Evolutionary conservation across 2,888 invertebrate genomes (phyloP).

Genomic region (Microchrysa polita): DNA sequence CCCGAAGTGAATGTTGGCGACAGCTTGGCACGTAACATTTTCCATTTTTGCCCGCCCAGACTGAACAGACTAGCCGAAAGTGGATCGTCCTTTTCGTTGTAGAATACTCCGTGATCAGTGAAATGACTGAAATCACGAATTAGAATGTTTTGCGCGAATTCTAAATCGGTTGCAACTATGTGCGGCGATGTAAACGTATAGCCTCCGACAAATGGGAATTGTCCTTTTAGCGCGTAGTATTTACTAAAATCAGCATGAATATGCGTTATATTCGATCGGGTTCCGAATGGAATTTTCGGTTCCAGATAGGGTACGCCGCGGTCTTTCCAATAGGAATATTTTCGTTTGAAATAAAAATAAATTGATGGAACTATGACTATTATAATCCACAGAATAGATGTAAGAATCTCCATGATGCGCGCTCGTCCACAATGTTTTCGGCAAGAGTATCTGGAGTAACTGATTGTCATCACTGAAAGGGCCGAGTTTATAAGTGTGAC

Average conservation of each 20-base stretch:
- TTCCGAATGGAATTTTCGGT: slow-evolving; percentile 54
- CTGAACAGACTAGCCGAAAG: slow-evolving; percentile 62
- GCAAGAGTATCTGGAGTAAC: too few species aligned
- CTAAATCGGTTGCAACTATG: slow-evolving; percentile 57
- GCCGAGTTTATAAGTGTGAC: too few species aligned
- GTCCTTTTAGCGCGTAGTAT: not conserved
- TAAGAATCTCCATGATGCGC: not conserved
- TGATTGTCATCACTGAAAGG: too few species aligned
- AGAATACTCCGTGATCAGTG: slow-evolving; percentile 57
- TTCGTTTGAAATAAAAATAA: slow-evolving; percentile 17
- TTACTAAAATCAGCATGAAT: slow-evolving; percentile 11
- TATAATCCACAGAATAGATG: slow-evolving; percentile 2
- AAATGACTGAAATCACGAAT: slow-evolving; percentile 53
- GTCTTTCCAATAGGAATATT: not conserved
- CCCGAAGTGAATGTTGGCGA: slow-evolving; percentile 32
- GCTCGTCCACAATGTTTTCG: too few species aligned
- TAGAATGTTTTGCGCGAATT: slow-evolving; percentile 58
- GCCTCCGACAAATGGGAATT: slow-evolving; percentile 58
- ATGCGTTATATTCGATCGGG: slow-evolving; percentile 19
- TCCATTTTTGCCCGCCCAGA: slow-evolving; percentile 63
- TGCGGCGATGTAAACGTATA: slow-evolving; percentile 58
- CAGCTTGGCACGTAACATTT: slow-evolving; percentile 56
- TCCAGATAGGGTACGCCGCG: slow-evolving; percentile 46
- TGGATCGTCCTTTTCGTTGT: slow-evolving; percentile 60
- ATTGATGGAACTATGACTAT: not conserved